Evolutionary conservation across 1,140 invertebrate species (phyloP).

Genomic region (Ectropis grisescens): DNA sequence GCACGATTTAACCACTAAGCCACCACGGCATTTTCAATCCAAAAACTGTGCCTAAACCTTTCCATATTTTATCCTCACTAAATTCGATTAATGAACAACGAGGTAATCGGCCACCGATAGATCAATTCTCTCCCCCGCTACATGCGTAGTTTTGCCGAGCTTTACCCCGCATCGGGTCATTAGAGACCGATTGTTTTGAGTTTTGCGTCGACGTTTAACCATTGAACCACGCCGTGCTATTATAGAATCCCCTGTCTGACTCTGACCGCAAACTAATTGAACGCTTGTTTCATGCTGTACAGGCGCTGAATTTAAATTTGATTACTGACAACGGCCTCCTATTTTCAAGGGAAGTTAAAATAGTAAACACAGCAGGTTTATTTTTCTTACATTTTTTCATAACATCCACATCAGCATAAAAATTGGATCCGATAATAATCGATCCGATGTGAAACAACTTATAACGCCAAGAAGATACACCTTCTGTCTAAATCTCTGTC

Average conservation of each 20-base stretch:
- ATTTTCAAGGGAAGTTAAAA: too few species aligned
- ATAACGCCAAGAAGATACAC: too few species aligned
- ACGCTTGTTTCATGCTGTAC: constrained; percentile 42
- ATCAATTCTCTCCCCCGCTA: background rate
- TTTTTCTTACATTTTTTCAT: too few species aligned
- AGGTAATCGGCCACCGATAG: background rate
- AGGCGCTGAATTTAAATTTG: too few species aligned
- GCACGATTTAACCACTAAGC: too few species aligned
- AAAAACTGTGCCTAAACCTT: background rate
- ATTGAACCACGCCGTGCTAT: constrained; percentile 24
- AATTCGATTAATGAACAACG: background rate
- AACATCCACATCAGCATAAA: too few species aligned
- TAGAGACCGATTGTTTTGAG: constrained; percentile 48
- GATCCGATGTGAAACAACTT: too few species aligned
- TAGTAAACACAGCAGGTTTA: too few species aligned
- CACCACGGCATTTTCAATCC: background rate
- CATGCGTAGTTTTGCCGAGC: constrained; percentile 3
- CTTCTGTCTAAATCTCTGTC: too few species aligned
- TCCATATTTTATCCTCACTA: background rate
- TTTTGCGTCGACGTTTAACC: constrained; percentile 12
- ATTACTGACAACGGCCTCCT: too few species aligned
- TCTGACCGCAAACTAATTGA: constrained; percentile 49
- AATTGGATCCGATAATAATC: too few species aligned
- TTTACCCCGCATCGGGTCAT: too few species aligned
- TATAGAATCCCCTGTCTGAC: constrained; percentile 30